Conservation (phyloP, 2,113 vertebrate genomes). For the Galemys pyrenaicus region DNA sequence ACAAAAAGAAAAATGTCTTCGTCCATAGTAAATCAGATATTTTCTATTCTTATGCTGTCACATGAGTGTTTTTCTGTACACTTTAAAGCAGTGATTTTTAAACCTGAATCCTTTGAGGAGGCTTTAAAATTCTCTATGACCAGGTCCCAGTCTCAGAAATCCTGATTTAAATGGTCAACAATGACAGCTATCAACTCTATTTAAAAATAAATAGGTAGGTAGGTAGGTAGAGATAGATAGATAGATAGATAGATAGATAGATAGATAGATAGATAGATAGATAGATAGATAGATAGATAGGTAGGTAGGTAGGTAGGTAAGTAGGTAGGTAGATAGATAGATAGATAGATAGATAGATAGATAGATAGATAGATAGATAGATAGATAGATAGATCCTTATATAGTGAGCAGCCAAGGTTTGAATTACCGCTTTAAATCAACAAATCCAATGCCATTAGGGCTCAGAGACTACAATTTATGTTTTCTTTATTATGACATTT, state of each 20-base stretch:
- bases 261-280: too few relatives aligned
- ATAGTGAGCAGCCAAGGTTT: neutral
- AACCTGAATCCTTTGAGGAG: neutral
- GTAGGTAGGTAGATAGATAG: too few relatives aligned
- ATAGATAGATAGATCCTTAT: too few relatives aligned
- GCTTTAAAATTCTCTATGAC: neutral
- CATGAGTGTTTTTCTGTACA: neutral
- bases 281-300: too few relatives aligned
- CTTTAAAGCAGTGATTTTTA: neutral
- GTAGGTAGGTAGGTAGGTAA: too few relatives aligned
- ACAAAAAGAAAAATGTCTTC: neutral
- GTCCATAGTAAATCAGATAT: neutral
- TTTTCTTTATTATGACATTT: slow-evolving; percentile 17
- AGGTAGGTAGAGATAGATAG: too few relatives aligned
- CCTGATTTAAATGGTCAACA: neutral
- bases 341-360: too few relatives aligned
- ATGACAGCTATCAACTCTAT: neutral
- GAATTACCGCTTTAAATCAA: neutral
- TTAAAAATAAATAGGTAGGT: too few relatives aligned
- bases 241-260: too few relatives aligned
- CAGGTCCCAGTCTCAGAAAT: neutral
- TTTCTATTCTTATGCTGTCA: neutral
- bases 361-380: too few relatives aligned
- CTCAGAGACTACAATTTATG: neutral
- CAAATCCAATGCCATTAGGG: neutral